Evolutionary conservation across 2,113 vertebrate species (phyloP).

Genomic region (Semicossyphus pulcher): DNA sequence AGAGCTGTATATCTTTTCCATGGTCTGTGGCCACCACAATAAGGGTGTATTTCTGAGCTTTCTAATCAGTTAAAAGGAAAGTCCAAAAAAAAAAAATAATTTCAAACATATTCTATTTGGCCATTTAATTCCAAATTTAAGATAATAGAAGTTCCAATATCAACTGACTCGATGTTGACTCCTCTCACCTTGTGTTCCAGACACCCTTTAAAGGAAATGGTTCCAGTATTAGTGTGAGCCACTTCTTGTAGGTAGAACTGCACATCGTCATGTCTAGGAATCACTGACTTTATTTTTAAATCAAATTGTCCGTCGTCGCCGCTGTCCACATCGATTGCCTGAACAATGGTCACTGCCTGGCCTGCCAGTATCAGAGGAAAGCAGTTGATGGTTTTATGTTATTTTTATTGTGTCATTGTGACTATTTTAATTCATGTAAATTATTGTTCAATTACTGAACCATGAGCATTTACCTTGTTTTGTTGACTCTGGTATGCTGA

Average conservation of each 20-base stretch:
- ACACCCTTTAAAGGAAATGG: slow-evolving; percentile 79
- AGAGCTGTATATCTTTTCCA: slow-evolving; percentile 36
- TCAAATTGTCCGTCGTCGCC: slow-evolving; percentile 39
- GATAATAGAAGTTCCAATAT: not conserved
- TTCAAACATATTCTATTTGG: not conserved
- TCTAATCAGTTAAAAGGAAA: slow-evolving; percentile 18
- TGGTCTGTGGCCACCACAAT: slow-evolving; percentile 73
- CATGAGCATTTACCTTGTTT: slow-evolving; percentile 63
- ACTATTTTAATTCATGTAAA: not conserved
- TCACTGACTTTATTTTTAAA: slow-evolving; percentile 65
- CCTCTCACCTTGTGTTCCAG: slow-evolving; percentile 77
- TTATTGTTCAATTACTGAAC: accelerated
- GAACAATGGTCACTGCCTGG: not conserved
- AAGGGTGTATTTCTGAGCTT: slow-evolving; percentile 60
- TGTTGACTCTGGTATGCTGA: slow-evolving; percentile 42
- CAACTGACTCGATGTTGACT: not conserved
- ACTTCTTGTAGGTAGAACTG: slow-evolving; percentile 68
- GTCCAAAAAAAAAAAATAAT: not conserved
- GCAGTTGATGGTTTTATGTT: not conserved
- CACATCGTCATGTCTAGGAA: slow-evolving; percentile 51
- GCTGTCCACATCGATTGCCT: slow-evolving; percentile 53
- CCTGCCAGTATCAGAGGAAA: slow-evolving; percentile 47
- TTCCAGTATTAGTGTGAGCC: accelerated
- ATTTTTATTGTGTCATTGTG: not conserved
- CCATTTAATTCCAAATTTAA: not conserved